Conservation (phyloP, 1,140 invertebrate genomes). For the Drosophila saltans region DNA sequence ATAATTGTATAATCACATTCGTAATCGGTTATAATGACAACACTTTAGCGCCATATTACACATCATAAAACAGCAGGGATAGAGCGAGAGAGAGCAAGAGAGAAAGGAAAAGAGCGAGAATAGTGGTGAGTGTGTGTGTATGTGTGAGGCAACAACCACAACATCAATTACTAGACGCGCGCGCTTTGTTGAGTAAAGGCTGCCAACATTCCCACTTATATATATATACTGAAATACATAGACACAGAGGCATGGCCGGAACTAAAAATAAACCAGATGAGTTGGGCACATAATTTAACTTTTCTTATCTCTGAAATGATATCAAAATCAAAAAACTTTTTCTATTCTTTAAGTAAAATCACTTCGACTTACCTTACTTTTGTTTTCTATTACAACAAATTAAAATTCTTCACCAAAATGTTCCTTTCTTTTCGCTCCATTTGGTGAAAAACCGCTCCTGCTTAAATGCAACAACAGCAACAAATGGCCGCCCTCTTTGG, state of each 20-base stretch:
- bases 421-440: too few species aligned
- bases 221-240: constrained; percentile 23
- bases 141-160: constrained; percentile 31
- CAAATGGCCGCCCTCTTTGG: constrained; percentile 7
- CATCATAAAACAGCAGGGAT: constrained; percentile 48
- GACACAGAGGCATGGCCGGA: neutral
- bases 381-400: too few species aligned
- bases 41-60: constrained; percentile 67
- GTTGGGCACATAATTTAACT: too few species aligned
- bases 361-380: too few species aligned
- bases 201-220: constrained; percentile 34
- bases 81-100: constrained; percentile 13
- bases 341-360: too few species aligned
- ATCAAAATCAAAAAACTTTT: too few species aligned
- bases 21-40: constrained; percentile 71
- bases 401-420: too few species aligned
- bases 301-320: too few species aligned
- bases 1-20: constrained; percentile 65
- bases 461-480: constrained; percentile 3
- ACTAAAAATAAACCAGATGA: neutral
- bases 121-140: neutral
- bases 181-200: constrained; percentile 30
- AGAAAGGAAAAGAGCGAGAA: constrained; percentile 2
- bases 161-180: constrained; percentile 53
- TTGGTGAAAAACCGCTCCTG: constrained; percentile 8